phyloP scores from a whole-genome alignment of 2,888 invertebrate species.

The Stenichneumon culpator region DNA sequence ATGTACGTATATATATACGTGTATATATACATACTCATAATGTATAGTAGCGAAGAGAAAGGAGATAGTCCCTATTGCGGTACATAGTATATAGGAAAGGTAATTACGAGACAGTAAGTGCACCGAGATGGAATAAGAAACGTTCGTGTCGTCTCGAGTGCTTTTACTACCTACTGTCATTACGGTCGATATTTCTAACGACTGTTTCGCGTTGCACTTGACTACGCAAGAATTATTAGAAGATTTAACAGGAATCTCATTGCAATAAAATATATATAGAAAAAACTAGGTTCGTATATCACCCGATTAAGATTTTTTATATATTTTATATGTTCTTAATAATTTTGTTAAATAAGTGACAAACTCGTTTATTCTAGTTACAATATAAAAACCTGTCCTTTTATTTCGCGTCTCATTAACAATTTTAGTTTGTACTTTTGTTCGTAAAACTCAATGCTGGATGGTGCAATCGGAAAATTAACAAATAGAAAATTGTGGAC shows the following conservation, averaged over 20 bases:
- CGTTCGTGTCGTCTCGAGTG: constrained; percentile 24
- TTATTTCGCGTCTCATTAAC: no score
- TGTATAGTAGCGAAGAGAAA: constrained; percentile 39
- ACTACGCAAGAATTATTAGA: not conserved
- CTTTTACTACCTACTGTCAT: constrained; percentile 12
- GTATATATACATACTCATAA: constrained; percentile 5
- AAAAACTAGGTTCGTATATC: not conserved
- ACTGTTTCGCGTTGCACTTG: constrained; percentile 5
- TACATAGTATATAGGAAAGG: constrained; percentile 40
- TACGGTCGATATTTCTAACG: constrained; percentile 21
- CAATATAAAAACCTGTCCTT: no score
- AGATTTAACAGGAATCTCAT: not conserved
- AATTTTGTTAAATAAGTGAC: no score
- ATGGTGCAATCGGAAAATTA: no score
- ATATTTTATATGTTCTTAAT: no score
- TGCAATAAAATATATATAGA: not conserved
- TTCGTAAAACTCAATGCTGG: no score
- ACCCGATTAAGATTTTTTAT: no score
- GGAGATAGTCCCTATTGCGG: constrained; percentile 37
- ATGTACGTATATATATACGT: not conserved
- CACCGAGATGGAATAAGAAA: constrained; percentile 29
- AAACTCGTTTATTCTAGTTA: no score
- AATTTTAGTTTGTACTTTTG: no score
- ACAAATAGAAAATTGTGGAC: no score
- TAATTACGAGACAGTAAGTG: constrained; percentile 62